Base-by-base conservation (phyloP, 1,140 invertebrate species). In the Cyphomyrmex costatus region DNA sequence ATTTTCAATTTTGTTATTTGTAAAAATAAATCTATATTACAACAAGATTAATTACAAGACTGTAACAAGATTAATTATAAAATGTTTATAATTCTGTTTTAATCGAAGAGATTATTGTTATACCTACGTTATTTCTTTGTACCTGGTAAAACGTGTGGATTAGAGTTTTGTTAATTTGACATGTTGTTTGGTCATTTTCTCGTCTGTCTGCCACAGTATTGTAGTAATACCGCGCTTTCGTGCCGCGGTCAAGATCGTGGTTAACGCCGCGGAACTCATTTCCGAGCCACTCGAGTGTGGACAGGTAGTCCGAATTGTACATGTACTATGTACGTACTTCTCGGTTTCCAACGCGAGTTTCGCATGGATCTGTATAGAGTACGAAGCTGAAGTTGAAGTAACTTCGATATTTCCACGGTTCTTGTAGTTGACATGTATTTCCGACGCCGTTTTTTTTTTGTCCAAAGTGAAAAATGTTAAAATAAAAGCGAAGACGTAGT, bases 211-310 rank as follows among this genome's bases (percentile, higher is more conserved):
- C 46, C 14, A 27, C 66, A 82, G 51, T 83, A 61, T 83, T 27
- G 68, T 16, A 73, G 53, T 42, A 30, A 60, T 73, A 46, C 19
- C 53, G 51, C 36, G 51, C 79, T 82, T 56, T 73, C 65, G 51
- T 82, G 65, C 33, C 19, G 79, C 68, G 79, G 79, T 83, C 79
- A 83, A 83, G 79, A 83, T 83, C 82, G 61, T 49, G 46, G 82
- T 85, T 85, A 85, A 85, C 82, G 46, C 71, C 60, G n/a, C 82
- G 61, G 36, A 85, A 85, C 73, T 85, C 73, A 78, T 85, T 85
- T 85, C 73, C 71, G 74, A 85, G 71, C 49, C 53, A 85, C 49
- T 77, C 71, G 60, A 66, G 71, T 66, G 82, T 77, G 46, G 61
- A 78, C 82, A 85, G 73, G 82, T 30, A 78, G 73, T 85, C 42